Evolutionary conservation across 2,888 invertebrate species (phyloP).

Genomic region (Cerceris ruficornis): DNA sequence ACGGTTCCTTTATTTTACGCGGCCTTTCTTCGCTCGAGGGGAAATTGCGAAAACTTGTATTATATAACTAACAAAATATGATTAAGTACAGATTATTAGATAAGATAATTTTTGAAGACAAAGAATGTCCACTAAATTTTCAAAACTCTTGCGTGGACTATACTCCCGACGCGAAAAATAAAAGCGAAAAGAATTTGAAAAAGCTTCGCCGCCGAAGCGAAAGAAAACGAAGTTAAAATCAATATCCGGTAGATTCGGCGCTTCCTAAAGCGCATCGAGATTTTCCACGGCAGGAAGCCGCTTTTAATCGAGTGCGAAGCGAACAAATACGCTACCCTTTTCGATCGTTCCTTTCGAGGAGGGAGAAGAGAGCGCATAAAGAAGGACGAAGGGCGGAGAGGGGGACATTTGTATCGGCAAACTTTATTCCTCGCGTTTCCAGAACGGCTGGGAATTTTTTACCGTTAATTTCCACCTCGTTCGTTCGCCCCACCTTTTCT

Average conservation of each 20-base stretch:
- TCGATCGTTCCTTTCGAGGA: conserved; percentile 34
- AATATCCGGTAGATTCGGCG: conserved; percentile 28
- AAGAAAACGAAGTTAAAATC: conserved; percentile 12
- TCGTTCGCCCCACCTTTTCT: conserved; percentile 3
- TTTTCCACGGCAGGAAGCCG: conserved; percentile 37
- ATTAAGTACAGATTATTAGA: too few relatives aligned
- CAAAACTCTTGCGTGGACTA: background rate
- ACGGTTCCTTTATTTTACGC: too few relatives aligned
- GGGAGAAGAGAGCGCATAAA: conserved; percentile 32
- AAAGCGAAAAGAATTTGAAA: background rate
- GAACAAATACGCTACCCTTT: conserved; percentile 54
- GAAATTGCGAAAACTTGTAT: too few relatives aligned
- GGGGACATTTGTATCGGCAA: conserved; percentile 22
- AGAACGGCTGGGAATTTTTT: conserved; percentile 41
- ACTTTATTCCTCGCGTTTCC: conserved; percentile 49
- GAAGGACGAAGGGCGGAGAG: conserved; percentile 7
- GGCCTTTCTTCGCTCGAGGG: too few relatives aligned
- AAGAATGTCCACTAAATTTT: too few relatives aligned
- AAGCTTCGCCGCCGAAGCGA: background rate
- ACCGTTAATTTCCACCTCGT: conserved; percentile 40
- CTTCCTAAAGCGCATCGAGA: conserved; percentile 27
- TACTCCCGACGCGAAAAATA: background rate
- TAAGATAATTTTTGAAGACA: too few relatives aligned
- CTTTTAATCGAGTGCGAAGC: conserved; percentile 63
- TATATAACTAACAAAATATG: too few relatives aligned